Percentiles rank a stretch among this genome's conserved stretches.
Evolutionary conservation across 2,888 invertebrate species (phyloP).

Genomic region (Eupsilia transversa): DNA sequence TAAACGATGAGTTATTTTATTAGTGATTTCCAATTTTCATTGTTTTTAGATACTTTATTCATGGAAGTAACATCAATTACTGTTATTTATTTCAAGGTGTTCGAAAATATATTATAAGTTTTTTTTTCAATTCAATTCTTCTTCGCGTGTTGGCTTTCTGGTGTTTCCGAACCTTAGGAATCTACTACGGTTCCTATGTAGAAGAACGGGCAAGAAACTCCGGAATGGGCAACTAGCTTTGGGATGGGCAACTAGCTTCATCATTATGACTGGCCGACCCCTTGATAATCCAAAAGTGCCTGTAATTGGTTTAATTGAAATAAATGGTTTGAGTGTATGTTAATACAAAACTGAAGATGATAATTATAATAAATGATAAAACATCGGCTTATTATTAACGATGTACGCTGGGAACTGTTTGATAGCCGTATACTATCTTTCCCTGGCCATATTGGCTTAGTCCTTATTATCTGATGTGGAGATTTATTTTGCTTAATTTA

Average conservation of each 20-base stretch:
- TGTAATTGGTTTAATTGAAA: too few species aligned
- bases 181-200: too few species aligned
- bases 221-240: too few species aligned
- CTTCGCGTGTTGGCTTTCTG: background rate
- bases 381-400: constrained; percentile 38
- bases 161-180: background rate
- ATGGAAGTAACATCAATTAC: background rate
- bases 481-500: constrained; percentile 40
- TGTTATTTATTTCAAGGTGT: too few species aligned
- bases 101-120: too few species aligned
- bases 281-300: too few species aligned
- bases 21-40: background rate
- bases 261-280: too few species aligned
- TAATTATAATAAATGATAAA: constrained; percentile 48
- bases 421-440: constrained; percentile 50
- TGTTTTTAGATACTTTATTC: background rate
- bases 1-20: too few species aligned
- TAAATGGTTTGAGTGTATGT: background rate
- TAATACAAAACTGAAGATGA: constrained; percentile 8
- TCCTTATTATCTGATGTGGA: constrained; percentile 18
- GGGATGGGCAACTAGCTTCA: too few species aligned
- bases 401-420: constrained; percentile 27
- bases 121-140: background rate
- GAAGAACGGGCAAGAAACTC: too few species aligned
- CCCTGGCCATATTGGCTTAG: constrained; percentile 32